These are phyloP conservation scores for Drosophila flavopinicola DNA, from an alignment of 2,888 invertebrate genomes.

Conservation along the genomic window DNA sequence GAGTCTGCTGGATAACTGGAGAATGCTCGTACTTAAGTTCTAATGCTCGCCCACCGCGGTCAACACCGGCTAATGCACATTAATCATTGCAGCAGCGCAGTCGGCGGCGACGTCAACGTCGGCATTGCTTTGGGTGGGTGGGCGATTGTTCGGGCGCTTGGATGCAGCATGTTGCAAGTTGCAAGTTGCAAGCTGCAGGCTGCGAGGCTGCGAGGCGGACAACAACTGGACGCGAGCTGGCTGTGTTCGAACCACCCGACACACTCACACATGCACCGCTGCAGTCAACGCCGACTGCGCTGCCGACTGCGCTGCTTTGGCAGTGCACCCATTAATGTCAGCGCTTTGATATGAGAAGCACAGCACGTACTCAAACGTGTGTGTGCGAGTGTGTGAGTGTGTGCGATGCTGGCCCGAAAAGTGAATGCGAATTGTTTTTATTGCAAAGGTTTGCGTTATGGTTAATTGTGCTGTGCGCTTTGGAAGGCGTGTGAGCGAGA, in stretches of 20 bases:
- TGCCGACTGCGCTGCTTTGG: slow-evolving; percentile 48
- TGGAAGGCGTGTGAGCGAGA: slow-evolving; percentile 32
- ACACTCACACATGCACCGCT: slow-evolving; percentile 15
- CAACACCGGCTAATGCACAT: slow-evolving; percentile 63
- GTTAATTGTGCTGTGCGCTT: slow-evolving; percentile 53
- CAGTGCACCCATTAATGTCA: slow-evolving; percentile 74
- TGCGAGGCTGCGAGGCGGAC: slow-evolving; percentile 41
- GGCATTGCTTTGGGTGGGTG: slow-evolving; percentile 33
- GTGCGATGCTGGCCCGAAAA: slow-evolving; percentile 51
- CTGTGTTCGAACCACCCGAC: slow-evolving; percentile 31
- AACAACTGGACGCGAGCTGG: slow-evolving; percentile 39
- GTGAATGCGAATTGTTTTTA: slow-evolving; percentile 70
- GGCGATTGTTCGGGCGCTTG: slow-evolving; percentile 37
- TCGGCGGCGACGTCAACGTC: slow-evolving; percentile 5
- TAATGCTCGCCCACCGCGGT: slow-evolving; percentile 54
- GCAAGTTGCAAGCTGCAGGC: slow-evolving; percentile 35
- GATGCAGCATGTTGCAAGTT: slow-evolving; percentile 53
- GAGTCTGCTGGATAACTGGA: slow-evolving; percentile 22
- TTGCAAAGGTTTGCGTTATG: slow-evolving; percentile 63
- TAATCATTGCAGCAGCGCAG: slow-evolving; percentile 38
- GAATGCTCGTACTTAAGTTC: slow-evolving; percentile 24
- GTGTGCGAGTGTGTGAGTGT: slow-evolving; percentile 4
- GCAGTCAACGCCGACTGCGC: slow-evolving; percentile 43
- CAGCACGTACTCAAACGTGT: slow-evolving; percentile 56
- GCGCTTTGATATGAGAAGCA: slow-evolving; percentile 70